These are phyloP conservation scores for Acanthornis magna DNA, from an alignment of 2,797 vertebrate species.

Conservation along the genomic window DNA sequence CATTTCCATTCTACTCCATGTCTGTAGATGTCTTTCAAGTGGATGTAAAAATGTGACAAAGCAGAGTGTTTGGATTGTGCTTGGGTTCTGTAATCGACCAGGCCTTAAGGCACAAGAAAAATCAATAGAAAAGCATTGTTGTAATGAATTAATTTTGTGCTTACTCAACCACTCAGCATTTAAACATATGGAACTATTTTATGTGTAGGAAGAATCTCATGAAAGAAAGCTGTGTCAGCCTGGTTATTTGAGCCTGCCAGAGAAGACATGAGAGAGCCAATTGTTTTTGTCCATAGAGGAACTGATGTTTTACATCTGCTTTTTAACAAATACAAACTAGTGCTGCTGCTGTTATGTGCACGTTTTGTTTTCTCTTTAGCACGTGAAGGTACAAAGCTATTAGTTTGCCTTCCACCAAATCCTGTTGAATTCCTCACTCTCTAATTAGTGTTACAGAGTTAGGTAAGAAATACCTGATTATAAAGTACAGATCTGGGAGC, in stretches of 20 bases:
- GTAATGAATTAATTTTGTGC: conserved; percentile 45
- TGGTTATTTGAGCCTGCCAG: conserved; percentile 31
- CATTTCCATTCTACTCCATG: background rate
- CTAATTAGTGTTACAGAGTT: background rate
- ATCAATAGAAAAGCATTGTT: conserved; percentile 41
- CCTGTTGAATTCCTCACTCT: background rate
- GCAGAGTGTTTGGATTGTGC: background rate
- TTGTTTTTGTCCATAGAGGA: background rate
- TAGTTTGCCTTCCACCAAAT: background rate
- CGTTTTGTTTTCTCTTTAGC: background rate
- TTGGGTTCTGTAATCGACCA: background rate
- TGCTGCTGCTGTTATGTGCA: background rate
- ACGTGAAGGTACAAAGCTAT: background rate
- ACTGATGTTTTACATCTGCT: conserved; percentile 8
- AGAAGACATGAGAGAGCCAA: background rate
- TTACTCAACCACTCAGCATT: conserved; percentile 35
- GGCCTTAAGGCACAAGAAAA: conserved; percentile 30
- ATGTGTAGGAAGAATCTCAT: conserved; percentile 31
- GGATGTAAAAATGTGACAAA: background rate
- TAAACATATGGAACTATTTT: conserved; percentile 63
- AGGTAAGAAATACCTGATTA: background rate
- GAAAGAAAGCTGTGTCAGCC: conserved; percentile 29
- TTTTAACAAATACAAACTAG: background rate
- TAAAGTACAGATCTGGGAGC: background rate
- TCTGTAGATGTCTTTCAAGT: background rate